Evolutionary conservation across 2,113 vertebrate species (phyloP).

Genomic region (Cervus canadensis): DNA sequence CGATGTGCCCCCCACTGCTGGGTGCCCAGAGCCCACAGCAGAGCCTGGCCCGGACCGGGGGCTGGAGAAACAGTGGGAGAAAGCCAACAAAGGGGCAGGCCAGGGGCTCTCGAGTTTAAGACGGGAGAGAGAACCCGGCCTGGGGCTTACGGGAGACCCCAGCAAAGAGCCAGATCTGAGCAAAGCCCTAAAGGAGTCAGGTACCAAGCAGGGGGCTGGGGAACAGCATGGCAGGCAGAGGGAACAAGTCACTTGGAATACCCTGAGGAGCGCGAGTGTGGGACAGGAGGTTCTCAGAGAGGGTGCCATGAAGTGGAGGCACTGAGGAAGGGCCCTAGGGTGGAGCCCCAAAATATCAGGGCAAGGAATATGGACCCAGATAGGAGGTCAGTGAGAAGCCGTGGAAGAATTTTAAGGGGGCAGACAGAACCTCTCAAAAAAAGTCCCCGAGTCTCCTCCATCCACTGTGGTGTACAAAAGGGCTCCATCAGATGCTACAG

Average conservation of each 20-base stretch:
- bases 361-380: neutral
- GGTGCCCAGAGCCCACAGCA: neutral
- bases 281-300: neutral
- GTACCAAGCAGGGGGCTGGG: neutral
- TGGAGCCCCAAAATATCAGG: neutral
- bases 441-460: neutral
- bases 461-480: neutral
- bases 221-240: neutral
- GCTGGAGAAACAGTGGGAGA: neutral
- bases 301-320: neutral
- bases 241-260: neutral
- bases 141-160: neutral
- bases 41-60: neutral
- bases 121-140: neutral
- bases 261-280: neutral
- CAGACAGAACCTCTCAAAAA: neutral
- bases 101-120: neutral
- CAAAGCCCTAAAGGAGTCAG: neutral
- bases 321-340: neutral
- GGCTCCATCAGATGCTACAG: neutral
- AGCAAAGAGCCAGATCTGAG: neutral
- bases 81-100: accelerated
- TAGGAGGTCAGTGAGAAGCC: neutral
- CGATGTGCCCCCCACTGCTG: neutral
- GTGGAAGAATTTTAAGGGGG: neutral